Evolutionary conservation across 1,140 invertebrate species (phyloP).

Genomic region (Nasonia longicornis): DNA sequence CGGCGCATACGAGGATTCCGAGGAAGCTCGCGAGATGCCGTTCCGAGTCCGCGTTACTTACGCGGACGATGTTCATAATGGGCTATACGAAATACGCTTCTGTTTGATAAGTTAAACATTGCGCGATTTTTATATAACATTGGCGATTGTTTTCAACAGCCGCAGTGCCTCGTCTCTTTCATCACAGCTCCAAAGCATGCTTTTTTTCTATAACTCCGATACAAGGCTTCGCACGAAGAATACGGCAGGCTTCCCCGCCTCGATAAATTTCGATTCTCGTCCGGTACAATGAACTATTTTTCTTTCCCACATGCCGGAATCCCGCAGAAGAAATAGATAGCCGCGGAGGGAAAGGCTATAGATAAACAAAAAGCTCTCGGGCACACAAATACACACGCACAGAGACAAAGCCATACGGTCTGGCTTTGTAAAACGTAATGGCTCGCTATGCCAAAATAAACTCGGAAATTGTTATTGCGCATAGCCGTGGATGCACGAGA

Average conservation of each 20-base stretch:
- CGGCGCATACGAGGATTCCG: no score
- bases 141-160: no score
- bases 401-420: not conserved
- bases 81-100: no score
- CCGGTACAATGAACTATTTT: not conserved
- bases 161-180: no score
- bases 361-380: not conserved
- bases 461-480: not conserved
- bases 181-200: no score
- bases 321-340: not conserved
- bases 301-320: not conserved
- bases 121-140: no score
- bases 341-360: not conserved
- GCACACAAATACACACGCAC: not conserved
- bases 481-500: not conserved
- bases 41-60: no score
- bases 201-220: not conserved
- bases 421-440: not conserved
- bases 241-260: not conserved
- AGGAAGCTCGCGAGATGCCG: no score
- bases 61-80: no score
- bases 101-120: no score
- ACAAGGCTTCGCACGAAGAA: not conserved
- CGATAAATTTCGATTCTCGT: constrained; percentile 1
- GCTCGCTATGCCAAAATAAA: constrained; percentile 2